These are phyloP conservation scores for Papilio helenus DNA, from an alignment of 1,140 invertebrate species.

Conservation along the genomic window DNA sequence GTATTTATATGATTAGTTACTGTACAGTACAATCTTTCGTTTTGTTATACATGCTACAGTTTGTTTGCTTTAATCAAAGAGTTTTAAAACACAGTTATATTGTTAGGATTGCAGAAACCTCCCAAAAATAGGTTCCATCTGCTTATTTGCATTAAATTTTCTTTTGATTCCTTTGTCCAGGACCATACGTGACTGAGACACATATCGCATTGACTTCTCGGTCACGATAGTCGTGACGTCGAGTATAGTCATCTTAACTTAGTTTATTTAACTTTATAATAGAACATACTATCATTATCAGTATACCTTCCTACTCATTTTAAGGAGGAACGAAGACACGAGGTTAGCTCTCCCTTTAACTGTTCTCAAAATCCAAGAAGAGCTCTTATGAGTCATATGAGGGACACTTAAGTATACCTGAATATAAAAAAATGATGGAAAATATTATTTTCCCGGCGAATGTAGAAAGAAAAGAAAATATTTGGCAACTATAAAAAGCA, in stretches of 20 bases:
- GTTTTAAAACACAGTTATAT: not conserved
- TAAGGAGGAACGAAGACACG: too few species aligned
- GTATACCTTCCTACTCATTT: not conserved
- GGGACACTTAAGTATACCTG: not conserved
- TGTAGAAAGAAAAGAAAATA: slow-evolving; percentile 9
- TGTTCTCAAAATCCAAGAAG: too few species aligned
- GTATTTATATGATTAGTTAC: not conserved
- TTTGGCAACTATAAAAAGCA: slow-evolving; percentile 16
- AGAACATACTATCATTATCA: not conserved
- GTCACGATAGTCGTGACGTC: slow-evolving; percentile 55
- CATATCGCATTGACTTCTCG: slow-evolving; percentile 58
- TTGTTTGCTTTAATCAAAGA: not conserved
- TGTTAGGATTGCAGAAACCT: not conserved
- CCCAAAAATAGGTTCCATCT: slow-evolving; percentile 39
- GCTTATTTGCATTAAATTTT: slow-evolving; percentile 58
- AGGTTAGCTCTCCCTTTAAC: too few species aligned
- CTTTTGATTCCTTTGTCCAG: slow-evolving; percentile 55
- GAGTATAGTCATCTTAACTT: not conserved
- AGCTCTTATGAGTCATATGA: not conserved
- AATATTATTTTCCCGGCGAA: not conserved
- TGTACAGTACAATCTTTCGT: not conserved
- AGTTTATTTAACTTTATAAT: not conserved
- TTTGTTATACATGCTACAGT: not conserved
- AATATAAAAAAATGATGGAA: not conserved
- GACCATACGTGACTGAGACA: slow-evolving; percentile 69